Percentiles rank a stretch among this genome's conserved stretches.
Conservation (phyloP, 1,140 invertebrate species). For the Tetranychus urticae region DNA sequence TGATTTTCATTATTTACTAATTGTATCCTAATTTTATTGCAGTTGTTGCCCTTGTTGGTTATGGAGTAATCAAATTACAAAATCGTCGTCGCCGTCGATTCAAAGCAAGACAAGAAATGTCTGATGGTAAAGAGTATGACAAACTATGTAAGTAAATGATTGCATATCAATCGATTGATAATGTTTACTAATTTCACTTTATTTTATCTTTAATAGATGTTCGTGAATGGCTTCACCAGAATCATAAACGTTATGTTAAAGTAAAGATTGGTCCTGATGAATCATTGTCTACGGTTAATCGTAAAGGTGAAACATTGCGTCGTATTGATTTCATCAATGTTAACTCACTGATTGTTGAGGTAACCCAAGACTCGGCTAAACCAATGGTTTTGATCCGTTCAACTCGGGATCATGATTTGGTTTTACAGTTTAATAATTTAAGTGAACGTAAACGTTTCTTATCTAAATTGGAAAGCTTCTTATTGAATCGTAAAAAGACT, state of each 20-base stretch:
- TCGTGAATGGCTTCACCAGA: slow-evolving; percentile 82
- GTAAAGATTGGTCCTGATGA: slow-evolving; percentile 42
- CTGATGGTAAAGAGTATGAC: slow-evolving; percentile 44
- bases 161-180: not conserved
- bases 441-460: slow-evolving; percentile 61
- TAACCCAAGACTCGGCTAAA: slow-evolving; percentile 36
- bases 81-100: slow-evolving; percentile 51
- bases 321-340: slow-evolving; percentile 34
- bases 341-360: slow-evolving; percentile 51
- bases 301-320: slow-evolving; percentile 18
- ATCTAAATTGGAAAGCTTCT: slow-evolving; percentile 60
- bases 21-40: not conserved
- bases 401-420: slow-evolving; percentile 78
- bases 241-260: slow-evolving; percentile 67
- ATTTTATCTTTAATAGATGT: slow-evolving; percentile 28
- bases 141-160: slow-evolving; percentile 37
- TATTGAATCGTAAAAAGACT: slow-evolving; percentile 54
- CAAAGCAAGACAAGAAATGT: slow-evolving; percentile 53
- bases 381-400: slow-evolving; percentile 63
- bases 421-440: slow-evolving; percentile 70
- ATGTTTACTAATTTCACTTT: not conserved
- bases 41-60: slow-evolving; percentile 57
- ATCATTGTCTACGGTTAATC: slow-evolving; percentile 53
- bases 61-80: slow-evolving; percentile 72
- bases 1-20: not conserved